Evolutionary conservation across 1,140 invertebrate species (phyloP).

Genomic region (Ceratina australensis): DNA sequence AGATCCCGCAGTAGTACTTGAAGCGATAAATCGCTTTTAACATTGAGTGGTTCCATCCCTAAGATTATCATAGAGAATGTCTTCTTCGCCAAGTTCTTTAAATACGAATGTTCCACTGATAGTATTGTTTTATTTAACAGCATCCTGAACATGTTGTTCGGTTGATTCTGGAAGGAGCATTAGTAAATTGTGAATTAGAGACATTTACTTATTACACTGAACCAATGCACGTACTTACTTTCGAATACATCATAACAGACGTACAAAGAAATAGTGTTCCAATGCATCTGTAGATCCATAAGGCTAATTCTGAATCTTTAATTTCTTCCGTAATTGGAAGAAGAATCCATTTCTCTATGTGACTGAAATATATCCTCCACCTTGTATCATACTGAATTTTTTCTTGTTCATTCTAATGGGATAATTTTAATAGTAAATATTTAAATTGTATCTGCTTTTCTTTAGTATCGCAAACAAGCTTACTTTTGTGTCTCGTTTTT

Average conservation of each 20-base stretch:
- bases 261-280: constrained; percentile 72
- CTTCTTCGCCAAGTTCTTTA: constrained; percentile 66
- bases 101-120: constrained; percentile 63
- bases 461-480: neutral
- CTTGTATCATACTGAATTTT: constrained; percentile 57
- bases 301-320: constrained; percentile 65
- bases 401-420: constrained; percentile 48
- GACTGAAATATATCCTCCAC: constrained; percentile 69
- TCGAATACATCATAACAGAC: constrained; percentile 69
- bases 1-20: constrained; percentile 70
- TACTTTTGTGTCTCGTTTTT: constrained; percentile 67
- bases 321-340: constrained; percentile 71
- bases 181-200: constrained; percentile 22
- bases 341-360: constrained; percentile 75
- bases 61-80: constrained; percentile 75
- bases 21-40: constrained; percentile 70
- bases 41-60: constrained; percentile 70
- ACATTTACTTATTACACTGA: constrained; percentile 14
- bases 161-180: constrained; percentile 67
- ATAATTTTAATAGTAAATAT: constrained; percentile 11
- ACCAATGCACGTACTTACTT: constrained; percentile 54
- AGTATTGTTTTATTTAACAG: constrained; percentile 70
- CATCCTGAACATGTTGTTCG: constrained; percentile 68
- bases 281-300: constrained; percentile 73
- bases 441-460: neutral